Percentiles rank a stretch among this genome's conserved stretches.
These are phyloP conservation scores for Anseranas semipalmata DNA, from an alignment of 2,113 vertebrate species.

Conservation along the genomic window DNA sequence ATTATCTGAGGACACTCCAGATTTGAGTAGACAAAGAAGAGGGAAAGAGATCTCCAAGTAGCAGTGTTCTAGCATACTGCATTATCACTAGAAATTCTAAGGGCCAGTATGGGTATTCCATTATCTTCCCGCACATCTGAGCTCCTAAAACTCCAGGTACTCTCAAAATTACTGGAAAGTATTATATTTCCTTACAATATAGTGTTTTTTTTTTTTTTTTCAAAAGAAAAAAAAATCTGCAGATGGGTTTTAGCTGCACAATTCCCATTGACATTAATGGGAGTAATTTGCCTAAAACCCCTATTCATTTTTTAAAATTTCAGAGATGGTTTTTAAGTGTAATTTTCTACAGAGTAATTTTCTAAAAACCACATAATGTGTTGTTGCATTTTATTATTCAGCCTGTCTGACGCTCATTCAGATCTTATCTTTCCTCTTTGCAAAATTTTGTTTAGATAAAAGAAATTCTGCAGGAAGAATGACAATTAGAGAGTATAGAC, in stretches of 20 bases:
- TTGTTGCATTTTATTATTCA: constrained; percentile 2
- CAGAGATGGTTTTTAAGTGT: constrained; percentile 18
- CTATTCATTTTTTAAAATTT: background rate
- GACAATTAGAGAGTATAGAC: background rate
- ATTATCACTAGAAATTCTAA: background rate
- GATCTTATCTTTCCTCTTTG: background rate
- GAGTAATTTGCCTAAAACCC: constrained; percentile 35
- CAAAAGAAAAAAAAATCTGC: background rate
- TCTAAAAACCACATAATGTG: constrained; percentile 18
- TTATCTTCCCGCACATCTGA: background rate
- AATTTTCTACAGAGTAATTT: constrained; percentile 42
- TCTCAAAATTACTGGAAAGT: background rate
- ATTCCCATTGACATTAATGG: constrained; percentile 1
- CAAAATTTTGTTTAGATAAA: background rate
- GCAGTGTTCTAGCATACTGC: background rate
- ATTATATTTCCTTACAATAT: background rate
- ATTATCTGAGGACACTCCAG: background rate
- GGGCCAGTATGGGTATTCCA: background rate
- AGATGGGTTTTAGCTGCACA: background rate
- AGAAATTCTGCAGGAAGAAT: constrained; percentile 2
- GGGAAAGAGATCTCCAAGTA: background rate
- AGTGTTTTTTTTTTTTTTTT: background rate
- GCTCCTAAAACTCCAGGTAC: background rate
- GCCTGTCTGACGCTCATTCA: background rate
- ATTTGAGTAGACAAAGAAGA: background rate